phyloP scores from a whole-genome alignment of 2,113 vertebrate genomes.

The Lipotes vexillifer region DNA sequence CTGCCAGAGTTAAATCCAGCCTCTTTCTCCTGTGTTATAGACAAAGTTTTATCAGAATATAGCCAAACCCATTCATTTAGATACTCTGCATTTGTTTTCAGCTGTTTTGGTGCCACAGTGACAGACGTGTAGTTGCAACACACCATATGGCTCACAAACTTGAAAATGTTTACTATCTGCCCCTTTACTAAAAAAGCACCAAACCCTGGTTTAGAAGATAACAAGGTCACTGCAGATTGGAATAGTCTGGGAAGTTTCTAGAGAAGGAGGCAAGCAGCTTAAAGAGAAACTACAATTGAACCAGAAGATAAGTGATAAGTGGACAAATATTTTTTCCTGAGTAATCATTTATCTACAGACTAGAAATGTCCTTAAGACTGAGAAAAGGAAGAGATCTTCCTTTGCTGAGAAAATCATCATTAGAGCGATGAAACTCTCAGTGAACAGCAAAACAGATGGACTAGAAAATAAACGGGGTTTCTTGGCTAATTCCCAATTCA shows the following conservation, averaged over 20 bases:
- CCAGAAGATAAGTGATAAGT: background rate
- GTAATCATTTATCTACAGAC: background rate
- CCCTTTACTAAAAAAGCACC: background rate
- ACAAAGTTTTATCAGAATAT: background rate
- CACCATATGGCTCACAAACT: background rate
- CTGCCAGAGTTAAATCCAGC: background rate
- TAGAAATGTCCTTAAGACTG: background rate
- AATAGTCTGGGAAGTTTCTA: background rate
- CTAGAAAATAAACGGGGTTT: background rate
- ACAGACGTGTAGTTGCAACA: background rate
- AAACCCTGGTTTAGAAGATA: background rate
- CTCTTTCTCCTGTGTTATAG: background rate
- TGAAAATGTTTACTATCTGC: background rate
- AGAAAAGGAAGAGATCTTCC: background rate
- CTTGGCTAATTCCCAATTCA: background rate
- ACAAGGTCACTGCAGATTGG: background rate
- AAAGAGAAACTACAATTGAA: background rate
- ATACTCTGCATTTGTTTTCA: background rate
- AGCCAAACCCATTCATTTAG: background rate
- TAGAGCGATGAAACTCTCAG: background rate
- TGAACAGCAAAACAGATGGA: slow-evolving; percentile 6
- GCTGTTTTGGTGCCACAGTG: background rate
- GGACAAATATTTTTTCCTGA: background rate
- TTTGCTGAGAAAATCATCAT: background rate
- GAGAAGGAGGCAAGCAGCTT: background rate